These are phyloP conservation scores for Tetragnatha montana DNA, from an alignment of 2,888 invertebrate genomes.

Conservation along the genomic window DNA sequence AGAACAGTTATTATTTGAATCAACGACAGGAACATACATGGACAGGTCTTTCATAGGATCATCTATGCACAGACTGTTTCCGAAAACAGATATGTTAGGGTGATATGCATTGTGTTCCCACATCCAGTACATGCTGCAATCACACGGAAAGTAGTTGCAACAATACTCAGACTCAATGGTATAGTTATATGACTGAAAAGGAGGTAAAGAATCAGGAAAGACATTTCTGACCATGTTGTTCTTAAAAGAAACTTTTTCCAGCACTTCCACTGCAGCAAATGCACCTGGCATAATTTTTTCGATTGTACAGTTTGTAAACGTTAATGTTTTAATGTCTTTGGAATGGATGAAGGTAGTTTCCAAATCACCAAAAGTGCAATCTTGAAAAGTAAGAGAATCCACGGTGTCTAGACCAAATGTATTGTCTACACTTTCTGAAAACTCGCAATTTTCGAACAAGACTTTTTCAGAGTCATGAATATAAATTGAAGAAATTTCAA, in stretches of 20 bases:
- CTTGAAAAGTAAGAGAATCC: not conserved
- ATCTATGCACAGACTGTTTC: slow-evolving; percentile 12
- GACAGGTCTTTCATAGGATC: not conserved
- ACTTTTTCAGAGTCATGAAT: slow-evolving; percentile 12
- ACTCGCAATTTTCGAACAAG: not conserved
- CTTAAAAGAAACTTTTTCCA: slow-evolving; percentile 15
- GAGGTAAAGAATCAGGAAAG: not conserved
- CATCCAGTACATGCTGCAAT: slow-evolving; percentile 48
- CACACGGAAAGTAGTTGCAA: slow-evolving; percentile 37
- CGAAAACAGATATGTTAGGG: not conserved
- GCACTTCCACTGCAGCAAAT: slow-evolving; percentile 20
- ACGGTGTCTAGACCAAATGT: slow-evolving; percentile 23
- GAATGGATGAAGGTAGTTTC: not conserved
- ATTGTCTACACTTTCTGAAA: slow-evolving; percentile 11
- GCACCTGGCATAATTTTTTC: slow-evolving; percentile 20
- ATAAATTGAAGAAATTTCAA: slow-evolving; percentile 7
- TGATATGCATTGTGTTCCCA: not conserved
- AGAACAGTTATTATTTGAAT: slow-evolving; percentile 24
- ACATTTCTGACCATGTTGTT: slow-evolving; percentile 31
- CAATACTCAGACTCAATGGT: not conserved
- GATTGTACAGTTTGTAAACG: not conserved
- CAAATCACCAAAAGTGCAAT: slow-evolving; percentile 15
- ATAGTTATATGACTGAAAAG: not conserved
- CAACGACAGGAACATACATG: not conserved
- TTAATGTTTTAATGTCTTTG: slow-evolving; percentile 1